Evolutionary conservation across 2,797 vertebrate genomes (phyloP), one percentile per base, ranked within the genome.

Genomic region (Micrastur ruficollis): DNA sequence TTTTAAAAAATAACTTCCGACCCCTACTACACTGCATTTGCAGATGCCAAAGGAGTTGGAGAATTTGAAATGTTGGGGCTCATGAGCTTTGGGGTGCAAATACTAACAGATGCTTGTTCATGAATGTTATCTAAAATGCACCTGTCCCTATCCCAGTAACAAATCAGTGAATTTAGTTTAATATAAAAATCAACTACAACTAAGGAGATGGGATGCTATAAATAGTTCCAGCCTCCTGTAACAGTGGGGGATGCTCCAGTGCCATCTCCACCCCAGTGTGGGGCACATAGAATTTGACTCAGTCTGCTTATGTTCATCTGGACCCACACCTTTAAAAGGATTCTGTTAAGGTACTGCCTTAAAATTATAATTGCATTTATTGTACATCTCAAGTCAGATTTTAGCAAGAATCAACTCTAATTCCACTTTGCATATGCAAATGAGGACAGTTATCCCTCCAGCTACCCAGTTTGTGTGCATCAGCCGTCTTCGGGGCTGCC

Each of bases 221-320:
- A 19, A 26, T 22, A 47, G n/a, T 47, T 79, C 34, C 62, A 81
- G 53, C 4, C 40, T 81, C 53, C 62, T 61, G 31, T 17, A 25
- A 31, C 38, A 8, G n/a, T 10, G 27, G 42, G 31, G 25, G 67
- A 31, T 40, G 46, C 25, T 75, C n/a, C 66, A 14, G 15, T 22
- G 66, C 27, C 12, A 4, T 32, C 52, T 47, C 56, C 78, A 32
- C 26, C 4, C 36, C 2, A 1, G 8, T 6, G 40, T 14, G 9
- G 15, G 29, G 26, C 0, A 0, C 25, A 6, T 29, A 32, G 49
- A 17, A 12, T 49, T 34, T 63, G 23, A 31, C 32, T 34, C 16
- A 2, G 3, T 55, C 81, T 21, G 6, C 21, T 68, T 15, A 17
- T 13, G 3, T 25, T 82, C 31, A 27, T 29, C 31, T 62, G 70